phyloP scores from a whole-genome alignment of 1,140 invertebrate genomes.

The Cyphomyrmex costatus region DNA sequence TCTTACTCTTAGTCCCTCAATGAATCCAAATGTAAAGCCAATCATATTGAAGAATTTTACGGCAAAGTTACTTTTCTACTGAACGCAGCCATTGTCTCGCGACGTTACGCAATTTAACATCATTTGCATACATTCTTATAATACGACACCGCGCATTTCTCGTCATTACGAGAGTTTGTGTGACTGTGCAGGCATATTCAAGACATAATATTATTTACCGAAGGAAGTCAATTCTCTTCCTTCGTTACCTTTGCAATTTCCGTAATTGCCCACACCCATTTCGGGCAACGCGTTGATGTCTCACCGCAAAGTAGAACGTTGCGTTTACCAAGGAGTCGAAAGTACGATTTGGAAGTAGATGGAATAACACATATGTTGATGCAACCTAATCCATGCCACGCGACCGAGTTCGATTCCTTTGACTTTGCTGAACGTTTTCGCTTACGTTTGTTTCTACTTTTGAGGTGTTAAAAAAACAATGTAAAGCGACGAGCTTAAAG shows the following conservation, averaged over 20 bases:
- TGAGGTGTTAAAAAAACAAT: neutral
- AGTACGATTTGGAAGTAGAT: slow-evolving; percentile 41
- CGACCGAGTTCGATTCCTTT: slow-evolving; percentile 8
- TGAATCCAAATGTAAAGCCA: no score
- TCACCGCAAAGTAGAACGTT: slow-evolving; percentile 61
- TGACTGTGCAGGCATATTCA: slow-evolving; percentile 16
- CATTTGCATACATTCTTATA: neutral
- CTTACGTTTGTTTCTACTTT: neutral
- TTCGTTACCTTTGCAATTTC: slow-evolving; percentile 70
- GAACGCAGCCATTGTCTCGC: neutral
- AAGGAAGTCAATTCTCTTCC: slow-evolving; percentile 64
- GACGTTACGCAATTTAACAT: neutral
- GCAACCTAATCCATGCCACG: neutral
- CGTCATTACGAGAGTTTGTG: neutral
- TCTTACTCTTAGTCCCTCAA: no score
- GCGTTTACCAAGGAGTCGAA: slow-evolving; percentile 28
- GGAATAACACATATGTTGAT: neutral
- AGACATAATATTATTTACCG: slow-evolving; percentile 57
- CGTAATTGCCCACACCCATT: slow-evolving; percentile 63
- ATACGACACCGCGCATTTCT: neutral
- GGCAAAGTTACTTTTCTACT: no score
- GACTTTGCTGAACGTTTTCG: neutral
- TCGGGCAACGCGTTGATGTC: slow-evolving; percentile 57
- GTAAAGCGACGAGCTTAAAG: neutral
- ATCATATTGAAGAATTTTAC: no score